Evolutionary conservation across 2,888 invertebrate species (phyloP).

Genomic region (Drosophila nigritarsus): DNA sequence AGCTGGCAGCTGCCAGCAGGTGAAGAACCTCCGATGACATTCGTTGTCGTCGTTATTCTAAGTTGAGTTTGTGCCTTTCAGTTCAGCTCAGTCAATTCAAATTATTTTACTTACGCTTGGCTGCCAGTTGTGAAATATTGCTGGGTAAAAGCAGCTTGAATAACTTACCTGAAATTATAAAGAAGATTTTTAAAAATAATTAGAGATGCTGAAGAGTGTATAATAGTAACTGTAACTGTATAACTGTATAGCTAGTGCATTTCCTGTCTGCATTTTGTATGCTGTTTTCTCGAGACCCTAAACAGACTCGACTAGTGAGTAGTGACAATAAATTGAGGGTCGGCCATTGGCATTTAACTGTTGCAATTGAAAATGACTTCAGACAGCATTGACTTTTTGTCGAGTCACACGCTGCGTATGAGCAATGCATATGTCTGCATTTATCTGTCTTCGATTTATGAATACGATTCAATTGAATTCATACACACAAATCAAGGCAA

Average conservation of each 20-base stretch:
- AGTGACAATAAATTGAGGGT: slow-evolving; percentile 69
- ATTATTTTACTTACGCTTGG: slow-evolving; percentile 56
- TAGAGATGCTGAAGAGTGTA: slow-evolving; percentile 2
- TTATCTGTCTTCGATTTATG: slow-evolving; percentile 24
- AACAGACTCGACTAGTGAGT: not conserved
- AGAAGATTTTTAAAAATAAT: slow-evolving; percentile 8
- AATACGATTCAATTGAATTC: slow-evolving; percentile 7
- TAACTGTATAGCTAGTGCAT: not conserved
- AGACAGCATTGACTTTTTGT: not conserved
- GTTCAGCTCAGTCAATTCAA: slow-evolving; percentile 10
- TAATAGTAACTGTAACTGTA: no score
- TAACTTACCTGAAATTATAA: slow-evolving; percentile 46
- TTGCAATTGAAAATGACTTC: not conserved
- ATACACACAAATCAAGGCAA: slow-evolving; percentile 24
- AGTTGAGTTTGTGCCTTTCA: slow-evolving; percentile 6
- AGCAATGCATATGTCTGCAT: slow-evolving; percentile 16
- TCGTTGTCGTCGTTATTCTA: slow-evolving; percentile 33
- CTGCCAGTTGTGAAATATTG: slow-evolving; percentile 4
- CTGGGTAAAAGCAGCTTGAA: not conserved
- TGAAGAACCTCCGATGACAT: slow-evolving; percentile 73
- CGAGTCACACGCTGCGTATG: slow-evolving; percentile 29
- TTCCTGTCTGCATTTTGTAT: not conserved
- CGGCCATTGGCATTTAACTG: slow-evolving; percentile 71
- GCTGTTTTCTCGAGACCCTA: not conserved
- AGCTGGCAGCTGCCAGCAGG: slow-evolving; percentile 26